A percentile compares a stretch with the other conserved stretches of the same genome.
phyloP scores from a whole-genome alignment of 2,797 vertebrate genomes.

The Lithobates sylvaticus region DNA sequence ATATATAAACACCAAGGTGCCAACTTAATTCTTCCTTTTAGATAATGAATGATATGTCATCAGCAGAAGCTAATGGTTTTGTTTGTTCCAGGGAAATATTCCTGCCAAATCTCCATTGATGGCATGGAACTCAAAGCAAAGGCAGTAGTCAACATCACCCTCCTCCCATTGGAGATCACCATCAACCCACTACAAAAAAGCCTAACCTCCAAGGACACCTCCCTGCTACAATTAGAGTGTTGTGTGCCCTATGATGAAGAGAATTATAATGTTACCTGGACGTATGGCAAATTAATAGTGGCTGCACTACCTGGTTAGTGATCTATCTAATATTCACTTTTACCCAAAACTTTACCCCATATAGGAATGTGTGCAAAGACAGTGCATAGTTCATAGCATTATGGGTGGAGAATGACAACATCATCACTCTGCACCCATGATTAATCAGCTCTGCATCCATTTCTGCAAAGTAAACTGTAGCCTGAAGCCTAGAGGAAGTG shows the following conservation, averaged over 20 bases:
- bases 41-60: background rate
- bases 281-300: background rate
- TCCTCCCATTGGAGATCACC: slow-evolving; percentile 49
- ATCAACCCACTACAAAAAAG: slow-evolving; percentile 30
- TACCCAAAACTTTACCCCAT: background rate
- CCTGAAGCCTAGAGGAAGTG: no score
- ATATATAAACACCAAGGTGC: no score
- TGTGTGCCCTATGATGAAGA: slow-evolving; percentile 41
- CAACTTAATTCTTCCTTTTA: no score
- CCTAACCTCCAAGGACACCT: background rate
- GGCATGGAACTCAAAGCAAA: slow-evolving; percentile 22
- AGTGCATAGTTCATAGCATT: no score
- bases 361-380: no score
- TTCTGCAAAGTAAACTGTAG: no score
- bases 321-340: no score
- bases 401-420: no score
- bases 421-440: no score
- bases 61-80: background rate
- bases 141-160: slow-evolving; percentile 17
- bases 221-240: slow-evolving; percentile 4
- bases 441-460: no score
- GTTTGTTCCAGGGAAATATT: slow-evolving; percentile 39
- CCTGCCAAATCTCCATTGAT: slow-evolving; percentile 30
- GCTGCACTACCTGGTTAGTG: slow-evolving; percentile 11
- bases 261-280: slow-evolving; percentile 39